Conservation (phyloP, 2,113 vertebrate genomes). For the Leptocoma aspasia region DNA sequence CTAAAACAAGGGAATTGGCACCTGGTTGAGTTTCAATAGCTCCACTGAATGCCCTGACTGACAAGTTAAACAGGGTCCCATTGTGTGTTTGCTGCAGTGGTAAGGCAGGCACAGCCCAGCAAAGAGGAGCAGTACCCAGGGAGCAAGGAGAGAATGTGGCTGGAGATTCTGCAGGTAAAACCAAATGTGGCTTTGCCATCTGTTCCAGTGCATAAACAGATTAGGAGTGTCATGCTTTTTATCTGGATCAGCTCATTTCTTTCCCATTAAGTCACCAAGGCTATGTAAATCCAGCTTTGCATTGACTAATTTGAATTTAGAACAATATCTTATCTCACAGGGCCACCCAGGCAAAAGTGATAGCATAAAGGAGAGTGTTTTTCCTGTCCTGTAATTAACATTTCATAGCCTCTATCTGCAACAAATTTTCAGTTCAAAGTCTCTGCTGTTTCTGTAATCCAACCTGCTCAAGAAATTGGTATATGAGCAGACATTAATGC, state of each 20-base stretch:
- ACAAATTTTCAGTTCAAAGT: not conserved
- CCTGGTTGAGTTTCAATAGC: not conserved
- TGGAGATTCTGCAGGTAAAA: not conserved
- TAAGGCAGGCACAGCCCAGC: not conserved
- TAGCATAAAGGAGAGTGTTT: not conserved
- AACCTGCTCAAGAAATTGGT: not conserved
- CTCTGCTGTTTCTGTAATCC: not conserved
- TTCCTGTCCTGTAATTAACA: conserved; percentile 10
- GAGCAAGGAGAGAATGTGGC: not conserved
- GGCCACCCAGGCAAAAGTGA: not conserved
- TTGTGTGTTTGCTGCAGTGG: not conserved
- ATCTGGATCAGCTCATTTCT: conserved; percentile 37
- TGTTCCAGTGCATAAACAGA: conserved; percentile 22
- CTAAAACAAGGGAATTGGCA: not conserved
- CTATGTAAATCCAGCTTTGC: conserved; percentile 8
- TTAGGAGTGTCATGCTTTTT: conserved; percentile 8
- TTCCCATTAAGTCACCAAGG: not conserved
- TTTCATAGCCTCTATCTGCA: not conserved
- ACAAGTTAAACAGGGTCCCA: not conserved
- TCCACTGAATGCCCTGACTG: not conserved
- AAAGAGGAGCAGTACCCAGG: not conserved
- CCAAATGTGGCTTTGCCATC: not conserved
- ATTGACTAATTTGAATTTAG: conserved; percentile 17
- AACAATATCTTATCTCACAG: conserved; percentile 14
- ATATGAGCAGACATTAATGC: not conserved